phyloP scores from a whole-genome alignment of 2,797 vertebrate species.

The Gallirallus australis region DNA sequence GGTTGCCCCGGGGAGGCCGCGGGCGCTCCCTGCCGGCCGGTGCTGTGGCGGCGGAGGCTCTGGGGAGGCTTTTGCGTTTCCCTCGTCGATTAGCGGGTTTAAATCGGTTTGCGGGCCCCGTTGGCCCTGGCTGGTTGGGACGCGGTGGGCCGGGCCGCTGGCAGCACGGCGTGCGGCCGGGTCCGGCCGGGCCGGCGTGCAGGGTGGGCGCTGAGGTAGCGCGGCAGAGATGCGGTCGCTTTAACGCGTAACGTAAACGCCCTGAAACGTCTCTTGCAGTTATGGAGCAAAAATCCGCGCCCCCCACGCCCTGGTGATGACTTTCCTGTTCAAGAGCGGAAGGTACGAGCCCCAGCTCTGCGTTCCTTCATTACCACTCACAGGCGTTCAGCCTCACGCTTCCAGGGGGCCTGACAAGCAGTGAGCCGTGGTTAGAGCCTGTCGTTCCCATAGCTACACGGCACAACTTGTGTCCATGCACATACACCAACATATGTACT shows the following conservation, averaged over 20 bases:
- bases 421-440: accelerated
- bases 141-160: accelerated
- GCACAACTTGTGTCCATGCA: accelerated
- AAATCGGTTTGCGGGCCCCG: accelerated
- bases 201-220: accelerated
- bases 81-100: accelerated
- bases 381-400: accelerated
- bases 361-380: background rate
- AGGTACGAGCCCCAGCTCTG: slow-evolving; percentile 81
- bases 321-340: slow-evolving; percentile 93
- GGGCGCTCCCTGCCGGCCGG: background rate
- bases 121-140: background rate
- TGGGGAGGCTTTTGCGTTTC: accelerated
- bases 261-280: slow-evolving; percentile 64
- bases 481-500: accelerated
- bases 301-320: slow-evolving; percentile 97
- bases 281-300: slow-evolving; percentile 96
- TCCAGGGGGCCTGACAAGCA: background rate
- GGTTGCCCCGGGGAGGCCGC: too few species aligned
- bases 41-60: accelerated
- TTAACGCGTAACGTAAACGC: accelerated
- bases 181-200: background rate
- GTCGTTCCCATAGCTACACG: accelerated
- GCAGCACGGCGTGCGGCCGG: background rate
- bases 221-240: accelerated